These are phyloP conservation scores for Xenotilapia caudafasciata DNA, from an alignment of 2,113 vertebrate genomes.

Conservation along the genomic window DNA sequence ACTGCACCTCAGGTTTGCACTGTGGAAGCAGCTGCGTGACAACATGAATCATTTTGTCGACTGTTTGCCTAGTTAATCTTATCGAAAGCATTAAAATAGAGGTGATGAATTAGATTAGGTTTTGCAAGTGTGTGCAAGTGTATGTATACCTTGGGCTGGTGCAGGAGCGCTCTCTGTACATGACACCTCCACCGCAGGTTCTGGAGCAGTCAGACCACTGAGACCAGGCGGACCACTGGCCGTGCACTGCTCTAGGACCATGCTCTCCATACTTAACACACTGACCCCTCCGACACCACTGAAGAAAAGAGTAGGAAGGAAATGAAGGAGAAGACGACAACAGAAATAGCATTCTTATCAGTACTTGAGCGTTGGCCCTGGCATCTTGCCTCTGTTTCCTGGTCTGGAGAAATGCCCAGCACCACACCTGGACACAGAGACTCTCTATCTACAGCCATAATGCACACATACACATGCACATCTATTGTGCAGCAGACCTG, in stretches of 20 bases:
- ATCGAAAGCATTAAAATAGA: not conserved
- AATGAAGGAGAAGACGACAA: constrained; percentile 4
- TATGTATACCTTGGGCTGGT: constrained; percentile 84
- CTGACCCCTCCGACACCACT: constrained; percentile 97
- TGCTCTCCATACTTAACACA: constrained; percentile 89
- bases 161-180: constrained; percentile 85
- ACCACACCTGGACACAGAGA: constrained; percentile 54
- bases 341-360: constrained; percentile 20
- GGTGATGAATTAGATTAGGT: not conserved
- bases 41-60: constrained; percentile 32
- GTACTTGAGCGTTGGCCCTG: not conserved
- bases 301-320: not conserved
- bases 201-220: constrained; percentile 92
- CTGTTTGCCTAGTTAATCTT: not conserved
- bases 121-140: not conserved
- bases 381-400: constrained; percentile 2
- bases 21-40: not conserved
- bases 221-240: constrained; percentile 91
- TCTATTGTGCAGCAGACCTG: not conserved
- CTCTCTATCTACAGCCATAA: constrained; percentile 1
- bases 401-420: constrained; percentile 42
- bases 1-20: not conserved
- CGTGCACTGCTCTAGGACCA: constrained; percentile 83
- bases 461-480: not conserved
- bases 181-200: constrained; percentile 88